Percentiles rank a stretch among this genome's conserved stretches.
phyloP scores from a whole-genome alignment of 2,797 vertebrate species.

The Enoplosus armatus region DNA sequence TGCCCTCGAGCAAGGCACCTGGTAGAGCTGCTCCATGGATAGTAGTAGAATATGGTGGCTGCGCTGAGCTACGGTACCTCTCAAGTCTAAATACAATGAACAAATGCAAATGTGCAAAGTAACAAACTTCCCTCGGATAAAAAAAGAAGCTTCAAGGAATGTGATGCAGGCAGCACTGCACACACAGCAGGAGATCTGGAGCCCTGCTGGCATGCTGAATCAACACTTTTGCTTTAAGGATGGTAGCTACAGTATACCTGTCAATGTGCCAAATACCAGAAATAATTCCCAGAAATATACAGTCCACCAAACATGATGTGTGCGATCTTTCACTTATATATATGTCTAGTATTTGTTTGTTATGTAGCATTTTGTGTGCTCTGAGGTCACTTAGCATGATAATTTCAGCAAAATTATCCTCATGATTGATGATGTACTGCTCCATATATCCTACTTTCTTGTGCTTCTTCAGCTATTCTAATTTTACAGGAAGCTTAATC shows the following conservation, averaged over 20 bases:
- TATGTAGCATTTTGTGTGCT: not conserved
- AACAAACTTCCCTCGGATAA: not conserved
- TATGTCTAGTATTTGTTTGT: no score
- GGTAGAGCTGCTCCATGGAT: conserved; percentile 5
- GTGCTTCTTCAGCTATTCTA: not conserved
- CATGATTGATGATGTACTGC: not conserved
- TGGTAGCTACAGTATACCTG: not conserved
- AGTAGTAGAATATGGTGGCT: conserved; percentile 8
- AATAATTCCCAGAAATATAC: not conserved
- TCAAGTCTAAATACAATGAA: conserved; percentile 1
- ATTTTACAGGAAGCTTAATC: not conserved
- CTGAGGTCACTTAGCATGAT: not conserved
- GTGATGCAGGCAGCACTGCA: conserved; percentile 8
- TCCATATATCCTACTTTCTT: not conserved
- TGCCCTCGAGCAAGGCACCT: conserved; percentile 39
- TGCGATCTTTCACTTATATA: no score
- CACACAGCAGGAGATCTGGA: conserved; percentile 28
- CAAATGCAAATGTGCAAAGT: conserved; percentile 2
- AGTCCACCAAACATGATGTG: no score
- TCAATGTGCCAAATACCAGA: not conserved
- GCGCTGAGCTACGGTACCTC: not conserved
- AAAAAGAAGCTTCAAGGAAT: not conserved
- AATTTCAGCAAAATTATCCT: not conserved
- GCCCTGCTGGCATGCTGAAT: conserved; percentile 19
- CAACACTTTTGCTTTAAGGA: conserved; percentile 33